Evolutionary conservation across 2,113 vertebrate species (phyloP).

Genomic region (Chrysochloris asiatica): DNA sequence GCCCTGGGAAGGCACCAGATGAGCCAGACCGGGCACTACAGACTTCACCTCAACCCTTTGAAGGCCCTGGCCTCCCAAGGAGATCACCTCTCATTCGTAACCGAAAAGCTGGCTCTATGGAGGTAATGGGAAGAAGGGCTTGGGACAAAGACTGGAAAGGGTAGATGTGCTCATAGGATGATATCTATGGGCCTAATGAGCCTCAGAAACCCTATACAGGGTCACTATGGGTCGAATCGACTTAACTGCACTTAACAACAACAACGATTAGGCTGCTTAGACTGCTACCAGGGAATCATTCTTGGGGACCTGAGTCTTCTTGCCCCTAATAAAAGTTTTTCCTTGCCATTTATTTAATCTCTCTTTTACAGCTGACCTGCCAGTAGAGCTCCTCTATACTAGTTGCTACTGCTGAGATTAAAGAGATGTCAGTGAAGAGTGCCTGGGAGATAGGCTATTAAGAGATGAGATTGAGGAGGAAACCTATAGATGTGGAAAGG

Average conservation of each 20-base stretch:
- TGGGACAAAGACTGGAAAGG: background rate
- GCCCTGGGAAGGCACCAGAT: constrained; percentile 79
- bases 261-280: no score
- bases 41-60: constrained; percentile 83
- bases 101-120: constrained; percentile 97
- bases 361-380: constrained; percentile 24
- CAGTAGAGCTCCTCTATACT: constrained; percentile 48
- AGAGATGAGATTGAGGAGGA: constrained; percentile 29
- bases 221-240: no score
- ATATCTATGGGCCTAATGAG: background rate
- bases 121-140: constrained; percentile 84
- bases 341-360: constrained; percentile 21
- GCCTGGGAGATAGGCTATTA: constrained; percentile 32
- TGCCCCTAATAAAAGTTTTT: background rate
- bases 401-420: constrained; percentile 36
- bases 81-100: constrained; percentile 93
- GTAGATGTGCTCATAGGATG: background rate
- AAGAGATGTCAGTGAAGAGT: constrained; percentile 27
- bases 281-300: background rate
- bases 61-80: constrained; percentile 88
- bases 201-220: no score
- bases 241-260: no score
- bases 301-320: constrained; percentile 4
- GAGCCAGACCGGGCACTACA: constrained; percentile 88
- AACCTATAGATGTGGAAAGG: constrained; percentile 11